Percentiles rank a stretch among this genome's conserved stretches.
phyloP scores from a whole-genome alignment of 2,113 vertebrate species.

The Sylvilagus bachmani region DNA sequence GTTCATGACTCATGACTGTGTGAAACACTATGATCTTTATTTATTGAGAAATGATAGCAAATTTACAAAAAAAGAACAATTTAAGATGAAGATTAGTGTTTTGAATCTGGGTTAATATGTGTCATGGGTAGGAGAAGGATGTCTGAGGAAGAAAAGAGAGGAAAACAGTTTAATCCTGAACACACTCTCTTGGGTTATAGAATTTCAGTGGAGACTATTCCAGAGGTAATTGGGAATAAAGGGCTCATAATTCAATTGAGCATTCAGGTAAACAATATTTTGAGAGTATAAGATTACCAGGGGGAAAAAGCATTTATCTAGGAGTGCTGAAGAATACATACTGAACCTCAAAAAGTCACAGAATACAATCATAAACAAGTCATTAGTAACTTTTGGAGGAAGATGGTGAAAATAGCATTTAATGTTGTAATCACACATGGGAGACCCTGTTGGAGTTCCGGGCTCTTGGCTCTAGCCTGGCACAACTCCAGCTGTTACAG shows the following conservation, averaged over 20 bases:
- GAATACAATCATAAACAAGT: neutral
- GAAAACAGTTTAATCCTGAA: neutral
- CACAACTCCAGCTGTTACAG: too few species aligned
- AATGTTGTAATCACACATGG: too few species aligned
- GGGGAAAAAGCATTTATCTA: neutral
- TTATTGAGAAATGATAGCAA: conserved; percentile 21
- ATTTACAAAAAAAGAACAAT: neutral
- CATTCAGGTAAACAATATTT: neutral
- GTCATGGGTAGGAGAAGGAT: neutral
- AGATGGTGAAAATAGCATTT: neutral
- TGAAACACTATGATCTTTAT: neutral
- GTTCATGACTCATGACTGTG: neutral
- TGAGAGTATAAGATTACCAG: neutral
- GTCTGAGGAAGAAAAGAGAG: neutral
- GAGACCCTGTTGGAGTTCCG: neutral
- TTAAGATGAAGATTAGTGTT: neutral
- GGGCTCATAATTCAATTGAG: neutral
- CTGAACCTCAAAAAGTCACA: neutral
- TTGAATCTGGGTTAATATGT: neutral
- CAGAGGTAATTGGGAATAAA: neutral
- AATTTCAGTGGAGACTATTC: neutral
- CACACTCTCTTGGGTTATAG: neutral
- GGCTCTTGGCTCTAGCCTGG: too few species aligned
- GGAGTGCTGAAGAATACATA: neutral
- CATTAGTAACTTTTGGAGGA: neutral